Conservation (phyloP, 1,140 invertebrate genomes). For the Hyphantria cunea region DNA sequence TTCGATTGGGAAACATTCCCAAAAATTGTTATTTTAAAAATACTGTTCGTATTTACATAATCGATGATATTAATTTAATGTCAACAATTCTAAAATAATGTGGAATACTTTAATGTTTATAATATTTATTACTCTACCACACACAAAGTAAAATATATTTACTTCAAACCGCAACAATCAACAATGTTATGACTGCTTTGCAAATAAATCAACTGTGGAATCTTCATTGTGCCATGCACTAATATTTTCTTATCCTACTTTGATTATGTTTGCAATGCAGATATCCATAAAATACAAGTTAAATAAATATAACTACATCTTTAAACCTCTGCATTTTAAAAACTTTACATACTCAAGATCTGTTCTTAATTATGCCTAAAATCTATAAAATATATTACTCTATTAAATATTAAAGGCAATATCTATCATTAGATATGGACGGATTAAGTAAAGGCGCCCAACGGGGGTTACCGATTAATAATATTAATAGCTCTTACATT, state of each 20-base stretch:
- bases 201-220: slow-evolving; percentile 34
- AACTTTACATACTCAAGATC: slow-evolving; percentile 71
- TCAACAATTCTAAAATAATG: slow-evolving; percentile 43
- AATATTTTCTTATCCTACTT: neutral
- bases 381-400: slow-evolving; percentile 81
- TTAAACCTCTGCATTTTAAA: slow-evolving; percentile 70
- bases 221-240: neutral
- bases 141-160: slow-evolving; percentile 60
- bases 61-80: slow-evolving; percentile 45
- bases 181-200: slow-evolving; percentile 40
- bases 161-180: slow-evolving; percentile 59
- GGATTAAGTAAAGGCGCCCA: slow-evolving; percentile 81
- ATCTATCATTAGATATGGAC: slow-evolving; percentile 81
- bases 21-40: slow-evolving; percentile 43
- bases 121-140: slow-evolving; percentile 41
- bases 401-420: slow-evolving; percentile 82
- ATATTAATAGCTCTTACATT: slow-evolving; percentile 73
- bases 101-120: slow-evolving; percentile 46
- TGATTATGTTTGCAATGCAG: slow-evolving; percentile 29
- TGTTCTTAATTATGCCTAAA: slow-evolving; percentile 67
- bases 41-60: slow-evolving; percentile 55
- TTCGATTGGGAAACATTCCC: slow-evolving; percentile 29
- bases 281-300: slow-evolving; percentile 37
- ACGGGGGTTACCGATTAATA: slow-evolving; percentile 78
- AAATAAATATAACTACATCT: slow-evolving; percentile 66